Base-by-base conservation (phyloP, 1,140 invertebrate genomes). In the Euglossa dilemma region DNA sequence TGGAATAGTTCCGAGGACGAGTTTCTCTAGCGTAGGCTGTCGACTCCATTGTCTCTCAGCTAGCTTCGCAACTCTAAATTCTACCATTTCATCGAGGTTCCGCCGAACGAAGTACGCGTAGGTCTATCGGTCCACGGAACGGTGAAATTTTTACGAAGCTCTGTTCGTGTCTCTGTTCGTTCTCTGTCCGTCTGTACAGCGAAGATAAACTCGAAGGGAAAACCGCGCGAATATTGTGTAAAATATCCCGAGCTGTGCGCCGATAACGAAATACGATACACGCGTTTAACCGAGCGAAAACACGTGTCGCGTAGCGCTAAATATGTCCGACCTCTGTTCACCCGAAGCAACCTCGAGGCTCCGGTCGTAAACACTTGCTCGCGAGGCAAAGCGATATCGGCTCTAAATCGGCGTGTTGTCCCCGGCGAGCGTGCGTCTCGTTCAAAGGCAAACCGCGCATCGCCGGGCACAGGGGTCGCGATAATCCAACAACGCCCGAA, bases 1-100 rank as follows among this genome's bases (percentile, higher is more conserved):
- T 72, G 70, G 52, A 72, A 72, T 57, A 43, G 23, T 57, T 56
- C 28, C 52, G 70, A 72, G 70, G 70, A 72, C 50, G 66, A 69
- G 66, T 69, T 72, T 72, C 70, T 72, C 52, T n/a, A 6, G 52
- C 70, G 70, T 72, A 72, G 56, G 45, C 36, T 20, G 72, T 16
- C 16, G 9, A 23, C 47, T 25, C n/a, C n/a, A 61, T 61, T 74
- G 43, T 74, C 47, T 43, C 14, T 72, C 28, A 11, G n/a, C 23
- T 67, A 6, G 23, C 14, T n/a, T 59, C 23, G 73, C 57, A 47
- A 57, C 8, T 47, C 4, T 20, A 25, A 74, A 74, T 74, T 20
- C 36, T 25, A 47, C 36, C 36, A 47, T 75, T 75, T 75, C 43
- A 57, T 50, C 23, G 47, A 75, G 23, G 28, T 16, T 25, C 28